Base-by-base conservation (phyloP, 1,140 invertebrate species). In the Eupristina koningsbergeri region DNA sequence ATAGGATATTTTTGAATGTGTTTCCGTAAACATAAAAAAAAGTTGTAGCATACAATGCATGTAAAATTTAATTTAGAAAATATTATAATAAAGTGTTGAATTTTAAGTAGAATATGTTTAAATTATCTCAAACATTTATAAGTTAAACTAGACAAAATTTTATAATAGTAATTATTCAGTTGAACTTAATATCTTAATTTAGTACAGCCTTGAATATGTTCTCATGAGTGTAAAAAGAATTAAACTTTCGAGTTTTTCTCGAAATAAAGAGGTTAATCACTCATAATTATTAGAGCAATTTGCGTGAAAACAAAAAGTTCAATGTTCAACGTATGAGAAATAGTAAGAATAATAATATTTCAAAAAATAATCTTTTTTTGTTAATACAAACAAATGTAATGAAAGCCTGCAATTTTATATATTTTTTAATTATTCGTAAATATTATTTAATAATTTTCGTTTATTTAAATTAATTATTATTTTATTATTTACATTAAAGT, bases 111-210 rank as follows among this genome's bases (percentile, higher is more conserved):
- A 15, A 9, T 50, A 50, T 79, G 41, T 64, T 79, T 17, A 47
- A 45, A 31, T 77, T 53, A 63, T 67, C 26, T 79, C 15, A 34
- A 64, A 34, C 61, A 67, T 0, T 79, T 47, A 3, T 79, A 45
- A n/a, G 15, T 34, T 11, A 36, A 71, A 71, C 26, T 71, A 39
- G 34, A 71, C 8, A 71, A 47, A 2, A 39, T 77, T 77, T 39
- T 77, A 41, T 6, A 31, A 63, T 29, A 39, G 61, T 67, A 29
- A 67, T 69, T 79, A 26, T 67, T 47, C 11, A 36, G 45, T 39
- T 71, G 78, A 71, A 34, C 78, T 80, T n/a, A 80, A 80, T 80
- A 71, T 9, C 8, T 53, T 71, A 47, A 71, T 71, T 71, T 50
- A 36, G 0, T 11, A 22, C 64, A 53, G n/a, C 77, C 19, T 71